Conservation (phyloP, 1,140 invertebrate genomes). For the Macrostomum lignano region DNA sequence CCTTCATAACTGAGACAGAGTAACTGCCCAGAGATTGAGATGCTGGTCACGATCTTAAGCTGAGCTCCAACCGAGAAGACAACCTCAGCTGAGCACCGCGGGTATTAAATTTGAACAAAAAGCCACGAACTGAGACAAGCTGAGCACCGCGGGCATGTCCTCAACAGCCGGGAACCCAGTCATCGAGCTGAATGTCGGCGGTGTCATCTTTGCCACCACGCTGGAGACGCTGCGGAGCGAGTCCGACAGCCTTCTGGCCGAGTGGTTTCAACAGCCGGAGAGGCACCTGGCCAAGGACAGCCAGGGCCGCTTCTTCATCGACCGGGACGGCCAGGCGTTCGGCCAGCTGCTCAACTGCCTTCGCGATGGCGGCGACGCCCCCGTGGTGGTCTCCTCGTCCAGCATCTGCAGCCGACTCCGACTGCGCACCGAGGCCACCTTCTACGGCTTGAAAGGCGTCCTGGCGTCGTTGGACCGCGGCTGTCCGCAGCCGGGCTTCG, state of each 20-base stretch:
- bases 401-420: constrained; percentile 61
- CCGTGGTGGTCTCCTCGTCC: constrained; percentile 54
- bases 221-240: constrained; percentile 18
- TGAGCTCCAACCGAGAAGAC: no score
- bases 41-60: no score
- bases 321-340: constrained; percentile 73
- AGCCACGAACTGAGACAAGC: no score
- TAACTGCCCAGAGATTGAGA: no score
- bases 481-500: constrained; percentile 7
- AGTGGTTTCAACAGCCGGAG: no score
- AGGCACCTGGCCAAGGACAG: constrained; percentile 2
- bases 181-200: constrained; percentile 26
- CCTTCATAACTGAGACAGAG: no score
- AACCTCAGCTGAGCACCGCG: no score
- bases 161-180: constrained; percentile 6
- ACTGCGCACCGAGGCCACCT: constrained; percentile 50
- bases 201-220: constrained; percentile 22
- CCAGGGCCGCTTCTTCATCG: constrained; percentile 48
- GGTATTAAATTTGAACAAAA: no score
- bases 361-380: constrained; percentile 28
- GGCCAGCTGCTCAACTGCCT: constrained; percentile 59
- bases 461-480: background rate
- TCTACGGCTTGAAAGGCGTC: constrained; percentile 36
- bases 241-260: no score
- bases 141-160: no score